Conservation (phyloP, 2,797 vertebrate genomes). For the Xiphorhynchus erythropygius region DNA sequence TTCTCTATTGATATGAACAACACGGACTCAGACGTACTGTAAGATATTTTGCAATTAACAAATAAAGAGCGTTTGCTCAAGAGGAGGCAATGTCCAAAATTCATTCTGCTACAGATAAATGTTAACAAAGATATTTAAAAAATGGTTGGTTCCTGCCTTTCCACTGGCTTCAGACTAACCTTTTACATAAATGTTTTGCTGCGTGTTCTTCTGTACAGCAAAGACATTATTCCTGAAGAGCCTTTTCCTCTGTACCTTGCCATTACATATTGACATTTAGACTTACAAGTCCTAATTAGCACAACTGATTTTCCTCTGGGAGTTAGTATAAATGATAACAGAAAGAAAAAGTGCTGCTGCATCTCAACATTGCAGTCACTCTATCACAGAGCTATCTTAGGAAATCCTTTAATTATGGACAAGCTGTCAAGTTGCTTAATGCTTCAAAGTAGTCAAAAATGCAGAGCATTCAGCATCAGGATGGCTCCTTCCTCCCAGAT, state of each 20-base stretch:
- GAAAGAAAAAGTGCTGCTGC: background rate
- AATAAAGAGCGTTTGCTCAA: constrained; percentile 1
- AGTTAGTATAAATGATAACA: constrained; percentile 20
- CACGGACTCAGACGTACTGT: background rate
- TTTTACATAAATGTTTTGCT: background rate
- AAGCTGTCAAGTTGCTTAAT: background rate
- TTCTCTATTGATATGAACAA: background rate
- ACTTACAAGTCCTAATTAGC: constrained; percentile 45
- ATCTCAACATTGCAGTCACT: background rate
- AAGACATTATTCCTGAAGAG: background rate
- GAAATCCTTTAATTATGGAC: constrained; percentile 1
- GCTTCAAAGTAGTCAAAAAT: background rate
- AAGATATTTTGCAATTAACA: constrained; percentile 8
- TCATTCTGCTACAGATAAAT: background rate
- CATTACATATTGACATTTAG: constrained; percentile 31
- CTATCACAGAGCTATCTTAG: background rate
- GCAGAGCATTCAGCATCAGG: background rate
- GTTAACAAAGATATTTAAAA: background rate
- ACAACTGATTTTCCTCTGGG: constrained; percentile 8
- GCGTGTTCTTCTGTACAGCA: background rate
- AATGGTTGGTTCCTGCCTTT: background rate
- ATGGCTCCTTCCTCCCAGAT: background rate
- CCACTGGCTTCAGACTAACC: background rate
- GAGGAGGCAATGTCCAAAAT: background rate
- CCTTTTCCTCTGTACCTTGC: background rate